Base-by-base conservation (phyloP, 2,888 invertebrate genomes). In the Hesperia comma region DNA sequence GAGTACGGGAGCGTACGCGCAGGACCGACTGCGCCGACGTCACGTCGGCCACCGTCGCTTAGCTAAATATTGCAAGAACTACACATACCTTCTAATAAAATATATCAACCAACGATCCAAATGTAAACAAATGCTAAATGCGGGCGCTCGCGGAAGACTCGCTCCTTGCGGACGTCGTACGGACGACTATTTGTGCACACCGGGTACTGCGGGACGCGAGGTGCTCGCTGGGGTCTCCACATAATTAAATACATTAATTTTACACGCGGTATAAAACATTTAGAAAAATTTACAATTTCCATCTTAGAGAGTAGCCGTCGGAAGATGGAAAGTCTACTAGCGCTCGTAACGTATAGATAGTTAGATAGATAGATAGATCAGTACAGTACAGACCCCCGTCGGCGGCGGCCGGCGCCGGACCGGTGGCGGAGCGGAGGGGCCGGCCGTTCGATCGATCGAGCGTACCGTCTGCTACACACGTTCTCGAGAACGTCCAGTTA, bases 251-350 rank as follows among this genome's bases (percentile, higher is more conserved):
- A 86, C 87, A 83, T 85, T 82, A 79, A 86, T 85, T 85, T 86
- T 87, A 89, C 88, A 87, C 87, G 83, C 85, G 84, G 90, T 91
- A 92, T 85, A 91, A 92, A 92, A 92, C 87, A 91, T 89, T 85
- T 91, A 90, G 90, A 92, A 91, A 64, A 92, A 92, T 90, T 86
- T 90, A 92, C 91, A 91, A 85, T 88, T 83, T 84, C 88, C 87
- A 84, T 84, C 83, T 84, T 79, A 82, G 77, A 81, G 82, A 83
- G 82, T 79, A 80, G 83, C 81, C 79, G 84, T 78, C 75, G 80
- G 79, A 77, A 79, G 81, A 80, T 79, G 82, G 79, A 75, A 70
- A 74, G 70, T 74, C 72, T 74, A 75, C 70, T 67, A 73, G 77
- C 75, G 74, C 72, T 71, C 72, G 72, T 71, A 73, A 69, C 66